These are phyloP conservation scores for Sinocyclocheilus anophthalmus DNA, from an alignment of 2,113 vertebrate genomes.

Conservation along the genomic window DNA sequence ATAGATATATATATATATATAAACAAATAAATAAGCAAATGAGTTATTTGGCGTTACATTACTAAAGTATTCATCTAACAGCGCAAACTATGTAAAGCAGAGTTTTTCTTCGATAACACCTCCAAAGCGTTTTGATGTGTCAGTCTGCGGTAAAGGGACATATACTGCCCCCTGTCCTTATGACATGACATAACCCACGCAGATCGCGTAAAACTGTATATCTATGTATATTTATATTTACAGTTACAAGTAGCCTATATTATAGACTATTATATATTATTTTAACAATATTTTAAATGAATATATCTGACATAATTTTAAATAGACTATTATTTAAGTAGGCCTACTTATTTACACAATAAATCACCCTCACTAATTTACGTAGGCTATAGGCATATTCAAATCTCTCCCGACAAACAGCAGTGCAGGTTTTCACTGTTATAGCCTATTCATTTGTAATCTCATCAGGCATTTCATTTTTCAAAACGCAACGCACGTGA, in stretches of 20 bases:
- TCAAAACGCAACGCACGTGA: neutral
- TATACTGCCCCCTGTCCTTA: conserved; percentile 28
- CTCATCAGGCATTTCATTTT: neutral
- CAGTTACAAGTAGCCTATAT: neutral
- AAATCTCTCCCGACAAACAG: neutral
- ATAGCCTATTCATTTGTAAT: neutral
- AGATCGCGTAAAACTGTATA: neutral
- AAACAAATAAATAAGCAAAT: no score
- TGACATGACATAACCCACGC: conserved; percentile 8
- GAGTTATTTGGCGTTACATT: neutral
- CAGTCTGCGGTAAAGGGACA: neutral
- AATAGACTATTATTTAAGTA: neutral
- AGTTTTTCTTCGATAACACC: neutral
- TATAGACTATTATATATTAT: neutral
- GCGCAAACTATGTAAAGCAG: neutral
- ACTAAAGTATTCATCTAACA: neutral
- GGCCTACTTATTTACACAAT: neutral
- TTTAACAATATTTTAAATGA: neutral
- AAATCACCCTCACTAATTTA: neutral
- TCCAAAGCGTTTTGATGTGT: neutral
- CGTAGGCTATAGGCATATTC: neutral
- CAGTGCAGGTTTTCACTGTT: neutral
- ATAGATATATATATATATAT: no score
- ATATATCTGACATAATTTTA: neutral
- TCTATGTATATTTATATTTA: neutral